A percentile compares a stretch with the other conserved stretches of the same genome.
phyloP scores from a whole-genome alignment of 2,113 vertebrate genomes.

The Hyperopisus bebe region DNA sequence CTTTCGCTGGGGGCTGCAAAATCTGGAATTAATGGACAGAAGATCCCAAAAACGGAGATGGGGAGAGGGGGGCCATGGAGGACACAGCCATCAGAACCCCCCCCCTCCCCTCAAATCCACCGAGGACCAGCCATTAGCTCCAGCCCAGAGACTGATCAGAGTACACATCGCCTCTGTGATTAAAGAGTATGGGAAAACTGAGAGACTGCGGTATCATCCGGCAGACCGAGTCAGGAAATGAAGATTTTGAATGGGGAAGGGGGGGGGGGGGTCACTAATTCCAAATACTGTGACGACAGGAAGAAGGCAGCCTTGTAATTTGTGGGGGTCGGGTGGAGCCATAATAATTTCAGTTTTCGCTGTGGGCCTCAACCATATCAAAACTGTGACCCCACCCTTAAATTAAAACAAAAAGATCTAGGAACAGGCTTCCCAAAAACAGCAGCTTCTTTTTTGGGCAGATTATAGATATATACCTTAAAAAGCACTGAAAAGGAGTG shows the following conservation, averaged over 20 bases:
- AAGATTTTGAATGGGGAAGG: not conserved
- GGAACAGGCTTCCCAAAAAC: not conserved
- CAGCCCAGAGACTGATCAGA: not conserved
- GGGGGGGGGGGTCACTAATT: not conserved
- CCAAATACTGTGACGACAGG: not conserved
- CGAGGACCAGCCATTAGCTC: conserved; percentile 8
- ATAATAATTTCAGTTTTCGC: conserved; percentile 4
- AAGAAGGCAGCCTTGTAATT: conserved; percentile 10
- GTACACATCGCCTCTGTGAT: conserved; percentile 17
- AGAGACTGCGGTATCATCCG: not conserved
- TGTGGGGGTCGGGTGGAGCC: not conserved
- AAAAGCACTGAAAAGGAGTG: not conserved
- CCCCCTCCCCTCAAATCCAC: not conserved
- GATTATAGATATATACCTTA: not conserved
- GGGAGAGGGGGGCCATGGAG: not conserved
- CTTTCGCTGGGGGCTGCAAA: not conserved
- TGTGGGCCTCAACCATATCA: conserved; percentile 6
- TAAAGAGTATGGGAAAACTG: conserved; percentile 19
- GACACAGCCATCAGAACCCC: not conserved
- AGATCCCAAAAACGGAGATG: not conserved
- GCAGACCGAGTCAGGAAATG: not conserved
- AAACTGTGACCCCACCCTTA: conserved; percentile 8
- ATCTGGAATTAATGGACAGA: not conserved
- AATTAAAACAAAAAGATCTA: not conserved
- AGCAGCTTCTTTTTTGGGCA: not conserved